Evolutionary conservation across 2,797 vertebrate genomes (phyloP), one percentile per base, ranked within the genome.

Genomic region (Gymnodraco acuticeps): DNA sequence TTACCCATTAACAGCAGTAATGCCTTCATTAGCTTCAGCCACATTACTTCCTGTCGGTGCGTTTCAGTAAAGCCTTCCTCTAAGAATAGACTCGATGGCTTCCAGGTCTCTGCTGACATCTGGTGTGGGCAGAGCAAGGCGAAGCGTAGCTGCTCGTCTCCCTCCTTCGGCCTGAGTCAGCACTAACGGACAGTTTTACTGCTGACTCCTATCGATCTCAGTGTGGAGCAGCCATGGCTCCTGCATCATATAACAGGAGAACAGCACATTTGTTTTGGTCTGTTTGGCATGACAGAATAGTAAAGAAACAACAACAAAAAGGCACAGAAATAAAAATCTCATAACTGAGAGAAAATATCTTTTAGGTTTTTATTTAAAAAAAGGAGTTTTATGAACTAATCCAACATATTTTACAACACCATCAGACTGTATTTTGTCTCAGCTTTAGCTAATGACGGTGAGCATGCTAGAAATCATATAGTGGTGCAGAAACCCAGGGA

Each of bases 71-170:
- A 31, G 58, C 64, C 20, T 45, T 5, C 60, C 56, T 73, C 78
- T 70, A 76, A 78, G 75, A 77, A 80, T 75, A 73, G 73, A 70
- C 52, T 52, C 53, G 17, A 61, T 79, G 4, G 56, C 56, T 66
- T 58, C 52, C 43, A 48, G 65, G 75, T 64, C 86, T 89, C 41
- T 93, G 87, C 91, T 91, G 90, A 89, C 90, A 86, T 87, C 89
- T 92, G 86, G 52, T 86, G 89, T 85, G 70, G 16, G 75, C 59
- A 74, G 42, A 75, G 80, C 72, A 67, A 23, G 64, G 56, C 73
- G 13, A 61, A 70, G 63, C 73, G 48, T 15, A 41, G 9, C 38
- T 42, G 68, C 69, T 42, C 11, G 0, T 47, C 47, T 52, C 9
- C 70, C 77, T 81, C 83, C 59, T 83, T 66, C 66, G 71, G 81